phyloP scores from a whole-genome alignment of 1,140 invertebrate genomes.

The Magallana ariakensis region DNA sequence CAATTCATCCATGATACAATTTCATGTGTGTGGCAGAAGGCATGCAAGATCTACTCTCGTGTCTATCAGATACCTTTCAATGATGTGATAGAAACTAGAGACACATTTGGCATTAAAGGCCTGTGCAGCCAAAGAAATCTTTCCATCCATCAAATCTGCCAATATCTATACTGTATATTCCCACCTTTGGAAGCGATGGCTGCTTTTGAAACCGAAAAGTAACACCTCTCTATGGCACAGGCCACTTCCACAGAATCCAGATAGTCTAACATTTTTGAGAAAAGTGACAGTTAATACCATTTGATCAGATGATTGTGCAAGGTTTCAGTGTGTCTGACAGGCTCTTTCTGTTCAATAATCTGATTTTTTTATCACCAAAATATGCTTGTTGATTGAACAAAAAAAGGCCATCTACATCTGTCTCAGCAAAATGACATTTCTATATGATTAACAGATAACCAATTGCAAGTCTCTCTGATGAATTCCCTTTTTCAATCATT shows the following conservation, averaged over 20 bases:
- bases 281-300: too few species aligned
- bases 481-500: slow-evolving; percentile 19
- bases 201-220: too few species aligned
- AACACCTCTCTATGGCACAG: too few species aligned
- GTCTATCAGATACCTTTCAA: slow-evolving; percentile 14
- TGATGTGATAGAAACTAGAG: slow-evolving; percentile 36
- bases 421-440: not conserved
- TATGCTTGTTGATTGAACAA: not conserved
- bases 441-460: not conserved
- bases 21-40: slow-evolving; percentile 23
- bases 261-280: too few species aligned
- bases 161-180: not conserved
- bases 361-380: slow-evolving; percentile 25
- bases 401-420: slow-evolving; percentile 33
- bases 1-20: slow-evolving; percentile 28
- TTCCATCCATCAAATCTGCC: slow-evolving; percentile 15
- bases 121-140: not conserved
- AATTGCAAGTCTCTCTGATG: slow-evolving; percentile 1
- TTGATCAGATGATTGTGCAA: slow-evolving; percentile 9
- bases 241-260: too few species aligned
- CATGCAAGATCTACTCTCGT: not conserved
- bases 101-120: not conserved
- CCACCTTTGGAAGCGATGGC: not conserved
- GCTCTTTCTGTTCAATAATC: slow-evolving; percentile 10
- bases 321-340: slow-evolving; percentile 10